Evolutionary conservation across 2,113 vertebrate genomes (phyloP), one percentile per base, ranked within the genome.

Genomic region (Miniopterus natalensis): DNA sequence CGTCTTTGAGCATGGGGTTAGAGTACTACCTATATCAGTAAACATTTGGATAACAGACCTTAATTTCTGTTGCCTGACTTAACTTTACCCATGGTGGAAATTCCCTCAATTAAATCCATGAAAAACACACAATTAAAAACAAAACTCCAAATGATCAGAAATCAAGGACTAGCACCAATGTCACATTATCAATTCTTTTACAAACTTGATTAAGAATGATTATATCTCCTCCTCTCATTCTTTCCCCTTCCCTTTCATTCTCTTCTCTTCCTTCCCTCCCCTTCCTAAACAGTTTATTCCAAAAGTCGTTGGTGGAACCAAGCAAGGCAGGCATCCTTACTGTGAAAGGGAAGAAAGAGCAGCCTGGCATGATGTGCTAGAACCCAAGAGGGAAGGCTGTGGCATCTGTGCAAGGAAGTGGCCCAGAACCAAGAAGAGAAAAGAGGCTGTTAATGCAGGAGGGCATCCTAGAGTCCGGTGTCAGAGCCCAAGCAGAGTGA

Each of bases 71-170:
- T 71, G 1, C 11, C 61, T 79, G 21, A 55, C 11, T 65, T 71
- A 90, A 87, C 23, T 84, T 90, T 29, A 65, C 4, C 14, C 7
- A 66, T n/a, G 11, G 53, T 53, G 4, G 27, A 47, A 87, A 55
- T 79, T 83, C 21, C 1, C n/a, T 84, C 61, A 81, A 55, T 27
- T 66, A 79, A 55, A 2, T 49, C 10, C 4, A 59, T n/a, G 14
- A 83, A 86, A 80, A 92, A 57, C 27, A n/a, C 11, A 55, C 5
- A 63, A 42, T 42, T 78, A 25, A 90, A 92, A 90, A 15, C 8
- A 88, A 94, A 93, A 65, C 45, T 47, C 21, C 9, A 77, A 59
- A 61, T 92, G 75, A 47, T 66, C n/a, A 73, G 40, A 92, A 92
- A 86, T 51, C 79, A 85, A 85, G 17, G 9, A 73, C 8, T 65